Base-by-base conservation (phyloP, 2,797 vertebrate species). In the Bradypus variegatus region DNA sequence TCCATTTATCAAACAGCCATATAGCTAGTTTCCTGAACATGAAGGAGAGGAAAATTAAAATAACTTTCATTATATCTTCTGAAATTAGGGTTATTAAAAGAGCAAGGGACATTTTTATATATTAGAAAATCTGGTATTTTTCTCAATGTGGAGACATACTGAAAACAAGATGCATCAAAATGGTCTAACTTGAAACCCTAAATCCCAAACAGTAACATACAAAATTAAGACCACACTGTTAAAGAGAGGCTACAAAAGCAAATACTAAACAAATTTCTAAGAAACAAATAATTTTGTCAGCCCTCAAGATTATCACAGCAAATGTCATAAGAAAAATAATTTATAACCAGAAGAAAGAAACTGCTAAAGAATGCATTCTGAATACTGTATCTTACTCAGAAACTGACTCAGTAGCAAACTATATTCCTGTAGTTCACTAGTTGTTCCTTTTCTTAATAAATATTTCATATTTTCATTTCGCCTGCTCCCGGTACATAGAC, bases 231-330 rank as follows among this genome's bases (percentile, higher is more conserved):
- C 62, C 19, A 80, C 5, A 65, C 3, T 86, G 27, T 67, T 86
- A 81, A 88, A 60, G 31, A 50, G 50, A 50, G 12, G 36, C 38
- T 60, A 84, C 45, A 60, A 88, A 90, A 83, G 41, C 21, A 91
- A 69, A 48, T 75, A 60, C 25, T 70, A 91, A 85, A 77, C 72
- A 70, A 58, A 65, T 82, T 60, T 73, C 2, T 62, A 82, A 87
- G 64, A 92, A 80, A 60, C 73, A 91, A 82, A 78, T n/a, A 16
- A 48, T 87, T 90, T 84, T 87, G 53, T 41, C 77, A 93, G 25
- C 25, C 48, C 72, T 93, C 77, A 79, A 78, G 33, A 93, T 88
- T 45, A 70, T 25, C 77, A 89, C 1, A 70, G 29, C 80, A 0
- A 7, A 88, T 83, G 31, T 64, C 27, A 88, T 50, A 36, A 81